These are phyloP conservation scores for Halictus quadricinctus DNA, from an alignment of 2,888 invertebrate species.

Conservation along the genomic window DNA sequence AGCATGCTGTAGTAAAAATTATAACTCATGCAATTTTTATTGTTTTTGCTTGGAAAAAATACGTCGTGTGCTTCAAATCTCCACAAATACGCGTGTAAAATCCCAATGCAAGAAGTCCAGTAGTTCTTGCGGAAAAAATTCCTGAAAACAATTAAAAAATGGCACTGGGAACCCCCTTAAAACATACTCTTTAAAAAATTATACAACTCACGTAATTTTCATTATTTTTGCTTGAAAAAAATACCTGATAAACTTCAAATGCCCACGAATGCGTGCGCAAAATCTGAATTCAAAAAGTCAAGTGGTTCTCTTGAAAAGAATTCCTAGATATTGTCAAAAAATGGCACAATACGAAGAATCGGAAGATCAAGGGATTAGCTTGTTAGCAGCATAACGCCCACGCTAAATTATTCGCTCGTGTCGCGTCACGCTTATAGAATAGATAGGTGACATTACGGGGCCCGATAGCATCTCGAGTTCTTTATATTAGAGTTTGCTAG, in stretches of 20 bases:
- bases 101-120: too few relatives aligned
- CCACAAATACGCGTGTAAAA: too few relatives aligned
- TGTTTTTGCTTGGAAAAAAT: too few relatives aligned
- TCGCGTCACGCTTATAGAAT: conserved; percentile 8
- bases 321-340: neutral
- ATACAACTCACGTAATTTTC: neutral
- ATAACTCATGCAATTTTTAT: too few relatives aligned
- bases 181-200: neutral
- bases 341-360: neutral
- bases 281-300: too few relatives aligned
- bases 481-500: conserved; percentile 52
- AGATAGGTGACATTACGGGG: neutral
- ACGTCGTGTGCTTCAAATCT: too few relatives aligned
- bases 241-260: too few relatives aligned
- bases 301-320: neutral
- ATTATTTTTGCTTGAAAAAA: too few relatives aligned
- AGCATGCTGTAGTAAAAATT: too few relatives aligned
- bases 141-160: neutral
- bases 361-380: neutral
- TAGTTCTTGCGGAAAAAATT: neutral
- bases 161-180: neutral
- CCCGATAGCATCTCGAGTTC: conserved; percentile 22
- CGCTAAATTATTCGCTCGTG: neutral
- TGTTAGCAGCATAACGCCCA: neutral
- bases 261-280: too few relatives aligned